Evolutionary conservation across 2,888 invertebrate genomes (phyloP).

Genomic region (Ophion slaviceki): DNA sequence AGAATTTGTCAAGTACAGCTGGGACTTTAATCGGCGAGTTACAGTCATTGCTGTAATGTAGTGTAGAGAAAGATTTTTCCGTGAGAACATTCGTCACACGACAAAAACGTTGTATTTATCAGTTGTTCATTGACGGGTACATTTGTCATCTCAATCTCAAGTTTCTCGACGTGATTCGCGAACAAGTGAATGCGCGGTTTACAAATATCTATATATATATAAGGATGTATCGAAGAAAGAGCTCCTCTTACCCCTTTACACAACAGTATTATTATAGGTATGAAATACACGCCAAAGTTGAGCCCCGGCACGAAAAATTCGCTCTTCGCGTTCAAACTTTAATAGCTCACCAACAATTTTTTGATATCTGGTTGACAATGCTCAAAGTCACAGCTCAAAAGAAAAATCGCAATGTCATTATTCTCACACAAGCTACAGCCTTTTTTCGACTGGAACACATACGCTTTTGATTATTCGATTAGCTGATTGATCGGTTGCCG

Average conservation of each 20-base stretch:
- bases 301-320: too few species aligned
- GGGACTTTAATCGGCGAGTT: background rate
- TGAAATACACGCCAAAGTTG: too few species aligned
- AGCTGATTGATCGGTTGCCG: background rate
- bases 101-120: background rate
- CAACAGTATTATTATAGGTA: too few species aligned
- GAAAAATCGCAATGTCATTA: background rate
- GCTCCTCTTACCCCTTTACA: too few species aligned
- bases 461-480: background rate
- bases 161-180: slow-evolving; percentile 1
- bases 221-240: too few species aligned
- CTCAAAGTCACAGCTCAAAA: background rate
- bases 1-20: slow-evolving; percentile 18
- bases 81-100: background rate
- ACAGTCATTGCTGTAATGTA: background rate
- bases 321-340: background rate
- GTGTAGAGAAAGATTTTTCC: background rate
- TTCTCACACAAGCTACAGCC: too few species aligned
- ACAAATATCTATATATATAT: too few species aligned
- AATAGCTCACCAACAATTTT: background rate
- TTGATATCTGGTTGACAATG: background rate
- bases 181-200: background rate
- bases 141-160: background rate
- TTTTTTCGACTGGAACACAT: background rate
- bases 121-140: background rate